Conservation (phyloP, 2,113 vertebrate genomes). For the Podarcis cretensis region DNA sequence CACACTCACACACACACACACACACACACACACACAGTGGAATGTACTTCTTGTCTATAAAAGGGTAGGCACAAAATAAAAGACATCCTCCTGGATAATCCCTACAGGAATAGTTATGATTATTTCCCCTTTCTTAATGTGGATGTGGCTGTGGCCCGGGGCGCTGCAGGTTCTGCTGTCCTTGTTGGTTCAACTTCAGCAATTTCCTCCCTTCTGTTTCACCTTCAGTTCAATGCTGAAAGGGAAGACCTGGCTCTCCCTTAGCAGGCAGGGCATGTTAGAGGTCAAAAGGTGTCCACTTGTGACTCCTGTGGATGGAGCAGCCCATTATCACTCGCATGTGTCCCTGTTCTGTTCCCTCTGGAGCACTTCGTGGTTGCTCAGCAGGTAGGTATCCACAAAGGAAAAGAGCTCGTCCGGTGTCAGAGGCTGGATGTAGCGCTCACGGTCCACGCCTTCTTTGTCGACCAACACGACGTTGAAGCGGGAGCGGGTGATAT, state of each 20-base stretch:
- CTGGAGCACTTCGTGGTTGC: constrained; percentile 78
- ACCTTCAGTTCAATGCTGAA: constrained; percentile 30
- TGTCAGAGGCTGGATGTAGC: constrained; percentile 83
- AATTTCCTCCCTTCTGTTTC: constrained; percentile 30
- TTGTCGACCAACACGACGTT: constrained; percentile 92
- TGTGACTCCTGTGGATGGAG: neutral
- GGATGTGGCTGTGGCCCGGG: neutral
- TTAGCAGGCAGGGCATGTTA: neutral
- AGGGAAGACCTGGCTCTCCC: neutral
- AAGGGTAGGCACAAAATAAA: neutral
- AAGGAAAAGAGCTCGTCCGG: constrained; percentile 90
- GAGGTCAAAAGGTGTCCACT: neutral
- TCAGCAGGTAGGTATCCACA: constrained; percentile 89
- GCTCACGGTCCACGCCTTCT: constrained; percentile 86
- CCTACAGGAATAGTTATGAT: neutral
- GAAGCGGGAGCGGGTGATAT: constrained; percentile 87
- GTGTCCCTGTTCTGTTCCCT: constrained; percentile 77
- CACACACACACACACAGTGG: too few relatives aligned
- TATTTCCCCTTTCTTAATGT: neutral
- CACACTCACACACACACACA: too few relatives aligned
- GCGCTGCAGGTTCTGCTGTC: neutral
- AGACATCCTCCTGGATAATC: neutral
- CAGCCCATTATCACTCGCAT: constrained; percentile 82
- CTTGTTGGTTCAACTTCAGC: neutral
- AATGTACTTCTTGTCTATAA: neutral